phyloP scores from a whole-genome alignment of 2,888 invertebrate species.

The Acanthacorydalis orientalis region DNA sequence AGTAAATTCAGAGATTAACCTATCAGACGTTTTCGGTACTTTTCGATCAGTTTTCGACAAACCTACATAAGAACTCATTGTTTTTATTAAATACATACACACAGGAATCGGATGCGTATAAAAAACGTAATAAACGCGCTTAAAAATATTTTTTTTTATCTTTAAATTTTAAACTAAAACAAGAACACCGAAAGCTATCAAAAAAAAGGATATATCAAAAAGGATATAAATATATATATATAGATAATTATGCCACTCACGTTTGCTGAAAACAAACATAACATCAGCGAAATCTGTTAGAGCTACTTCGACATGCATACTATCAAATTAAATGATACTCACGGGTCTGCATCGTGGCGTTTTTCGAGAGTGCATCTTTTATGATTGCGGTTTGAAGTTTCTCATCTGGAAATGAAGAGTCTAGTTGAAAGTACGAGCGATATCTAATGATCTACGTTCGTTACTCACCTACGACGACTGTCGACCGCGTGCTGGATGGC shows the following conservation, averaged over 20 bases:
- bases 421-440: background rate
- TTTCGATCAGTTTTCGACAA: conserved; percentile 22
- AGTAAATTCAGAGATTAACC: conserved; percentile 28
- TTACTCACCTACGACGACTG: conserved; percentile 23
- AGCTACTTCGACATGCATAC: background rate
- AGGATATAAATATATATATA: background rate
- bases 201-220: conserved; percentile 5
- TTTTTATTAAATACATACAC: too few species aligned
- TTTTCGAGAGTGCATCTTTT: conserved; percentile 14
- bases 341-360: conserved; percentile 19
- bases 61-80: conserved; percentile 12
- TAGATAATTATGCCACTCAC: conserved; percentile 2
- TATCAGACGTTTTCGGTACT: conserved; percentile 23
- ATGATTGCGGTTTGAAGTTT: conserved; percentile 23
- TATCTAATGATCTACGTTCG: background rate
- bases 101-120: background rate
- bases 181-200: background rate
- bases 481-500: conserved; percentile 17
- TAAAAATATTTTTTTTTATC: background rate
- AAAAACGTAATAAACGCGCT: background rate
- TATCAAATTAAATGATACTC: conserved; percentile 11
- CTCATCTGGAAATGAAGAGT: conserved; percentile 23
- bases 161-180: background rate
- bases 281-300: background rate
- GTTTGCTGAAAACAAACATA: conserved; percentile 4